Conservation (phyloP, 2,888 invertebrate genomes). For the Cryptocephalus moraei region DNA sequence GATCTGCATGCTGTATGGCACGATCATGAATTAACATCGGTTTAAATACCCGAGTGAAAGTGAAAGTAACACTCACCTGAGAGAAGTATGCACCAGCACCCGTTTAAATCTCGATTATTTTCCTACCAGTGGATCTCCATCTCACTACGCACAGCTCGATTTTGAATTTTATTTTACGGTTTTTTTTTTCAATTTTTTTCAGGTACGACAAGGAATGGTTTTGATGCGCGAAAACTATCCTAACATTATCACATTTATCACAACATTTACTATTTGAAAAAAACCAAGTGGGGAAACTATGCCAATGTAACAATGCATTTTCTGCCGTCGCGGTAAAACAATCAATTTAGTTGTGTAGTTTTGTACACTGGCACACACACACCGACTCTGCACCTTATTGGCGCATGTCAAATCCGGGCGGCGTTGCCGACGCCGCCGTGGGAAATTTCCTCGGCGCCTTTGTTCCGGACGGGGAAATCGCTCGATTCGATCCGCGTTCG, state of each 20-base stretch:
- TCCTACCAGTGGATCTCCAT: conserved; percentile 18
- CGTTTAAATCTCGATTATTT: conserved; percentile 7
- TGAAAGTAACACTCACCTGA: conserved; percentile 20
- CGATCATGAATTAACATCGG: conserved; percentile 1
- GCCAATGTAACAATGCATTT: conserved; percentile 27
- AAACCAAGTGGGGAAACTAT: conserved; percentile 19
- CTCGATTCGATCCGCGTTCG: too few species aligned
- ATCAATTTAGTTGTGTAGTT: conserved; percentile 27
- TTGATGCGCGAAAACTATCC: conserved; percentile 21
- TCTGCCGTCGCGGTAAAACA: conserved; percentile 22
- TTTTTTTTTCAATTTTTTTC: conserved; percentile 8
- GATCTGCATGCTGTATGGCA: too few species aligned
- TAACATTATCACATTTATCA: conserved; percentile 33
- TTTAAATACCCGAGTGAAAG: conserved; percentile 5
- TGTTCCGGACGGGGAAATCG: too few species aligned
- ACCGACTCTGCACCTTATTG: conserved; percentile 23
- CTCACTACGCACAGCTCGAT: conserved; percentile 19
- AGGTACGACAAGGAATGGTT: conserved; percentile 22
- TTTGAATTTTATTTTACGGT: not conserved
- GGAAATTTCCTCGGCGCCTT: too few species aligned
- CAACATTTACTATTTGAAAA: conserved; percentile 23
- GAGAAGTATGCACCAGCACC: conserved; percentile 12
- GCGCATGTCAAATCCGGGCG: conserved; percentile 22
- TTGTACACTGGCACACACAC: conserved; percentile 23
- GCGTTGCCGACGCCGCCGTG: not conserved